These are phyloP conservation scores for Astatoreochromis straeleni DNA, from an alignment of 2,113 vertebrate species.

Conservation along the genomic window DNA sequence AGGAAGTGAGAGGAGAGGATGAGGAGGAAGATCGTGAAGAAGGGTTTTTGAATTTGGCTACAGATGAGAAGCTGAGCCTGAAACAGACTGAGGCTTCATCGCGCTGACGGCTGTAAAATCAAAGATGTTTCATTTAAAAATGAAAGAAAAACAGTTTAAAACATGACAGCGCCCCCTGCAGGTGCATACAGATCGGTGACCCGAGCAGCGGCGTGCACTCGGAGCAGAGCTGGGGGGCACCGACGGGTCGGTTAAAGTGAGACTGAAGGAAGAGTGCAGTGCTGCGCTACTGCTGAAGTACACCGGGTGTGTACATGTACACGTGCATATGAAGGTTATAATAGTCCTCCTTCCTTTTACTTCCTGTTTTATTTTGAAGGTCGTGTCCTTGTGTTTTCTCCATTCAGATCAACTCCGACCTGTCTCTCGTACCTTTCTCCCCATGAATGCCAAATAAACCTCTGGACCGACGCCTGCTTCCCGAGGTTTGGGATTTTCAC, in stretches of 20 bases:
- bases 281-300: background rate
- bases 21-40: background rate
- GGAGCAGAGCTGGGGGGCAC: background rate
- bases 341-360: background rate
- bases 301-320: background rate
- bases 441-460: background rate
- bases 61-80: background rate
- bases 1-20: background rate
- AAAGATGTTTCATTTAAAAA: background rate
- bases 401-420: background rate
- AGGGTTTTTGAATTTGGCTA: background rate
- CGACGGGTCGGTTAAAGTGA: background rate
- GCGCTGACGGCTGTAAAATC: background rate
- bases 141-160: accelerated
- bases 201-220: background rate
- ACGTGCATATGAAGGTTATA: background rate
- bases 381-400: background rate
- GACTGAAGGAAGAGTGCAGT: background rate
- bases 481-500: background rate
- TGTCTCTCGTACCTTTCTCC: background rate
- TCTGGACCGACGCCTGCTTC: background rate
- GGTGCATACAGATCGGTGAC: background rate
- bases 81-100: background rate
- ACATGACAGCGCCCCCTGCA: background rate
- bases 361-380: background rate